Evolutionary conservation across 1,140 invertebrate genomes (phyloP), one percentile per base, ranked within the genome.

Genomic region (Luehdorfia chinensis): DNA sequence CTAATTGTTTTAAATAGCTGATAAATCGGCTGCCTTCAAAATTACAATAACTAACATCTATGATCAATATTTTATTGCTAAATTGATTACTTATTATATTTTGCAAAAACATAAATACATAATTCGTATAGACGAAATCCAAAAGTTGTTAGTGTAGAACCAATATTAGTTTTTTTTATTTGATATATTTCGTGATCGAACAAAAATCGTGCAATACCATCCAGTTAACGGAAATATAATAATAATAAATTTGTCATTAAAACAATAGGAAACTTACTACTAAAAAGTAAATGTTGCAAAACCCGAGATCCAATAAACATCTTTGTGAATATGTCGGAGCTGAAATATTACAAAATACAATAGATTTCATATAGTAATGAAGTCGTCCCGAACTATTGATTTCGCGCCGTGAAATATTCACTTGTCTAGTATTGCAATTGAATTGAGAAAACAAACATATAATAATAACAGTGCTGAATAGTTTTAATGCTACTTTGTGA

Each of bases 261-360:
- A 53, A 47, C 18, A 55, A 51, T 43, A 47, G 47, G 47, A 47
- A 57, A 65, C 46, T 60, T 75, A 65, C 49, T 55, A 71, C 51
- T 59, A n/a, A 66, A 62, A 16, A 9, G 47, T 60, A 68, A 68
- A 64, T n/a, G n/a, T n/a, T n/a, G n/a, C 67, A 69, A 68, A 67
- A 75, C 55, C 67, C 69, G 72, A 84, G 77, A 81, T 77, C 75
- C 75, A 69, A 74, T 50, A 57, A 59, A n/a, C n/a, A n/a, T n/a
- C n/a, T n/a, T 48, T 59, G 75, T 84, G 75, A 77, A 80, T 77
- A 80, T 61, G 55, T 76, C 76, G 75, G 63, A 71, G 71, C 73
- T 59, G 36, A 66, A 64, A n/a, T n/a, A n/a, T n/a, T n/a, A n/a
- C n/a, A n/a, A n/a, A 70, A 62, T 51, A 65, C 27, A 46, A 43